Evolutionary conservation across 2,888 invertebrate species (phyloP), one percentile per base, ranked within the genome.

Genomic region (Xestia ashworthii): DNA sequence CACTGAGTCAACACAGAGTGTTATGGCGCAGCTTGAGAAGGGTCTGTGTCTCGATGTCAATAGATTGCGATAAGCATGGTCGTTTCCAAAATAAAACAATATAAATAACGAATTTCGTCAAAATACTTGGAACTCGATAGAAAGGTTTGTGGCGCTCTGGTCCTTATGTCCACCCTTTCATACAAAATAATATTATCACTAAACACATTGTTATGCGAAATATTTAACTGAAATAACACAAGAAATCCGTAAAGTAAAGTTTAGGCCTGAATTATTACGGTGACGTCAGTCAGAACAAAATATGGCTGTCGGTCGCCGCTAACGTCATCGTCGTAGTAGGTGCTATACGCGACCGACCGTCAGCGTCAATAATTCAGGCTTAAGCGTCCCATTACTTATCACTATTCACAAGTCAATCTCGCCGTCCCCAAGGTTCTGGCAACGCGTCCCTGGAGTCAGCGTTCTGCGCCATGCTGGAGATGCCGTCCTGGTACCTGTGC

Each of bases 381-480:
- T 32, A 2, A 32, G 32, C 32, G 32, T 32, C 32, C 32, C n/a
- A n/a, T n/a, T n/a, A n/a, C n/a, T 46, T 50, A 3, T 50, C n/a
- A n/a, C n/a, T n/a, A 38, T 12, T 41, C 3, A 41, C 41, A 64
- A 12, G 12, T 14, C 5, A 6, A 3, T n/a, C 19, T 38, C 4
- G 5, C 19, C 48, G n/a, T 44, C 2, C 22, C 0, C 0, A 83
- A 96, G 96, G 92, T 1, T 96, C 96, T 0, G 95, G 96, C 14
- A 96, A 96, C 89, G 87, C 92, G 0, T 96, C 96, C 0, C 66
- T 94, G 83, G 94, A 98, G 91, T 98, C 98, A 0, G 98, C 98
- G 0, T 98, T 98, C 94, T 99, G 99, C 92, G 98, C 97, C 6
- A 98, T 98, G 98, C 95, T 98, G 91, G 94, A 96, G 84, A 92